Conservation (phyloP, 2,888 invertebrate species). For the Eupithecia pulchellata region DNA sequence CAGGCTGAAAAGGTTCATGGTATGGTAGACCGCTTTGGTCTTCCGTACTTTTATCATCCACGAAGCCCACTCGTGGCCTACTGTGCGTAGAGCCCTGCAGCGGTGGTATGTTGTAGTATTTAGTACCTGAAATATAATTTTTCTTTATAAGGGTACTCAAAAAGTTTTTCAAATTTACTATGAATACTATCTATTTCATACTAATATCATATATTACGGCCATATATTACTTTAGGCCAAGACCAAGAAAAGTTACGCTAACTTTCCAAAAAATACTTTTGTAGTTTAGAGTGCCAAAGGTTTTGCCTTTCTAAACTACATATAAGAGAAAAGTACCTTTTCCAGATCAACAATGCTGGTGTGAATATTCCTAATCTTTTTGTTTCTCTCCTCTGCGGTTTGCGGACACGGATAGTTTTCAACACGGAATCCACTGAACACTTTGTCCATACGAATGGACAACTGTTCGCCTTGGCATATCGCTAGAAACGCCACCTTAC, state of each 20-base stretch:
- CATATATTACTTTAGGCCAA: background rate
- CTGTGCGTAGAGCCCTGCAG: constrained; percentile 91
- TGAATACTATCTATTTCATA: too few relatives aligned
- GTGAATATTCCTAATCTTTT: constrained; percentile 91
- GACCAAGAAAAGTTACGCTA: background rate
- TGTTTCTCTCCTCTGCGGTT: constrained; percentile 89
- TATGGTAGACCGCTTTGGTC: constrained; percentile 94
- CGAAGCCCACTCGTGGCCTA: constrained; percentile 91
- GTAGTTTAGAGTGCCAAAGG: too few relatives aligned
- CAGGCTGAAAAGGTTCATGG: constrained; percentile 92
- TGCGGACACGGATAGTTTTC: constrained; percentile 95
- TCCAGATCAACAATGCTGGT: constrained; percentile 92
- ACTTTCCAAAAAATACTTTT: too few relatives aligned
- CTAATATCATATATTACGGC: too few relatives aligned
- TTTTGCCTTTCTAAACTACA: too few relatives aligned
- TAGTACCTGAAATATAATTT: constrained; percentile 86
- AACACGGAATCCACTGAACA: constrained; percentile 94
- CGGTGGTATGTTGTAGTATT: constrained; percentile 93
- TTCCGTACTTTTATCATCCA: constrained; percentile 95
- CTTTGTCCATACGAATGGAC: constrained; percentile 92
- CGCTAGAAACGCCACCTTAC: constrained; percentile 94
- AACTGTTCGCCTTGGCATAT: constrained; percentile 95
- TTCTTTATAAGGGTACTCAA: background rate
- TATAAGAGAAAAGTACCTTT: constrained; percentile 84
- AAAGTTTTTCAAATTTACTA: too few relatives aligned